phyloP scores from a whole-genome alignment of 64 coral and sea anemone species.

The Platygyra sinensis region DNA sequence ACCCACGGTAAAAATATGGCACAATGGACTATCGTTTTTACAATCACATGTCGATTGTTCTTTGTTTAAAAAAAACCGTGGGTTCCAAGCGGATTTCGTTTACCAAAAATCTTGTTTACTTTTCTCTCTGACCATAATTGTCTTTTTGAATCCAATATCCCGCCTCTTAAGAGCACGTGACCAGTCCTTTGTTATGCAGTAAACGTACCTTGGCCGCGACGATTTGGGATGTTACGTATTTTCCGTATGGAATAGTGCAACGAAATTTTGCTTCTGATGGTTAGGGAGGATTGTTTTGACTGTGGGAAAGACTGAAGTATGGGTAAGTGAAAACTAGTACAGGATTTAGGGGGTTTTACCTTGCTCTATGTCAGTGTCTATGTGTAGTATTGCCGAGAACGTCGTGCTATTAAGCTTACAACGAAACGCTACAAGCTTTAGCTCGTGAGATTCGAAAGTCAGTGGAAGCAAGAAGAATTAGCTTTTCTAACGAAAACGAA shows the following conservation, averaged over 20 bases:
- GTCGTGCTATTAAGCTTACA: no score
- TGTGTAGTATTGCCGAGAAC: no score
- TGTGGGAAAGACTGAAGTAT: not conserved
- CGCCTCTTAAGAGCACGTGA: conserved; percentile 2
- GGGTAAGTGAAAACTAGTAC: not conserved
- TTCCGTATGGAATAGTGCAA: not conserved
- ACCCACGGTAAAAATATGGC: not conserved
- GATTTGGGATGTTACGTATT: no score
- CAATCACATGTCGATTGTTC: not conserved
- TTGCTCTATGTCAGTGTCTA: no score
- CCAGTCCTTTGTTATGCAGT: not conserved
- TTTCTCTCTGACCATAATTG: not conserved
- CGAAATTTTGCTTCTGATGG: not conserved
- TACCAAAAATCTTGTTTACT: conserved; percentile 1
- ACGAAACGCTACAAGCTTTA: not conserved
- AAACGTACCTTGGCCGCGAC: no score
- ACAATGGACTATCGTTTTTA: no score
- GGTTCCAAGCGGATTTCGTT: not conserved
- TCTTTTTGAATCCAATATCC: conserved; percentile 6
- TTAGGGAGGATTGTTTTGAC: no score
- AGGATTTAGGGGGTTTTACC: not conserved
- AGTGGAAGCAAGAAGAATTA: no score
- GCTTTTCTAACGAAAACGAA: no score
- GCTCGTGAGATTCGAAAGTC: no score
- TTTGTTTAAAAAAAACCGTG: not conserved